phyloP scores from a whole-genome alignment of 2,113 vertebrate genomes.

The Mesitornis unicolor region DNA sequence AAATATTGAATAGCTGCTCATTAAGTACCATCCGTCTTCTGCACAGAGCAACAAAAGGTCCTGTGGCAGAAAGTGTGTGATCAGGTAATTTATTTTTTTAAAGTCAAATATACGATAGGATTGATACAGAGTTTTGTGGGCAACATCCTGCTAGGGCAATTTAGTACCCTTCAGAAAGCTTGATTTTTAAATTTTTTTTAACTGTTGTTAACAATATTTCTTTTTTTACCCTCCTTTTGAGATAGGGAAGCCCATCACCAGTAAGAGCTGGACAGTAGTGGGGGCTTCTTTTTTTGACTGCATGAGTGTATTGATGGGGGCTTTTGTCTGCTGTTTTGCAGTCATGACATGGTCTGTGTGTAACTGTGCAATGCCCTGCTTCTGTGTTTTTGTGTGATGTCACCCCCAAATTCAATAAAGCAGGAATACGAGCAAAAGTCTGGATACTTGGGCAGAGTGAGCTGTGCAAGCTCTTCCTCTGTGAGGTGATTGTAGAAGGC shows the following conservation, averaged over 20 bases:
- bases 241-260: neutral
- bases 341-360: rapidly evolving
- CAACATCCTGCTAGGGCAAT: neutral
- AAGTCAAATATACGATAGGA: neutral
- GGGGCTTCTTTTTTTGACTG: neutral
- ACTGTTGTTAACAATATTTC: neutral
- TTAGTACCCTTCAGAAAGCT: neutral
- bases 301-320: rapidly evolving
- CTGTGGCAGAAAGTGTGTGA: neutral
- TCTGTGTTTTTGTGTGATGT: rapidly evolving
- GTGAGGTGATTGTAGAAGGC: rapidly evolving
- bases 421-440: rapidly evolving
- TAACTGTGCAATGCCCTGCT: neutral
- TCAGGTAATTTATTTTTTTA: neutral
- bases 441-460: neutral
- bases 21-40: neutral
- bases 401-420: rapidly evolving
- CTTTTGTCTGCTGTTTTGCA: neutral
- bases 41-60: neutral
- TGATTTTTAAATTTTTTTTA: neutral
- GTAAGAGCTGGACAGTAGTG: neutral
- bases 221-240: neutral
- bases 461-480: neutral
- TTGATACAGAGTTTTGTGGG: neutral
- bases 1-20: neutral